phyloP scores from a whole-genome alignment of 2,888 invertebrate species.

The Stenotaenia linearis region DNA sequence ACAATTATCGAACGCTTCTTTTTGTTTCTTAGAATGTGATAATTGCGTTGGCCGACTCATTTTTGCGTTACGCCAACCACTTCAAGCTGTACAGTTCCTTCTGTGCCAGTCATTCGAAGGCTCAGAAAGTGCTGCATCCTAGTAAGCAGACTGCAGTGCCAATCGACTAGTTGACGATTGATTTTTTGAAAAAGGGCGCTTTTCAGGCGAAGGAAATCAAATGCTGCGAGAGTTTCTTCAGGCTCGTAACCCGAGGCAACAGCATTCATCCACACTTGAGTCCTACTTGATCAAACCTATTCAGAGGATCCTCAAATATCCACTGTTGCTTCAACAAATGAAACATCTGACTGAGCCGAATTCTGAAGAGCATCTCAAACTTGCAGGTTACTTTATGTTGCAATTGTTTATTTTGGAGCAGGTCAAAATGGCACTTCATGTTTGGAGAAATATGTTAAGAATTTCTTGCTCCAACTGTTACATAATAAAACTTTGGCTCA shows the following conservation, averaged over 20 bases:
- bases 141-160: constrained; percentile 60
- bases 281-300: constrained; percentile 98
- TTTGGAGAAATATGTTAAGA: no score
- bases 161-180: neutral
- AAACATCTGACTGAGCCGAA: constrained; percentile 86
- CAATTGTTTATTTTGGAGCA: no score
- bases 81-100: constrained; percentile 98
- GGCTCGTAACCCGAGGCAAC: constrained; percentile 90
- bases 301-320: constrained; percentile 96
- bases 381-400: no score
- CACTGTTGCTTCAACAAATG: constrained; percentile 86
- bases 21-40: constrained; percentile 74
- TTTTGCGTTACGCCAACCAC: constrained; percentile 95
- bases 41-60: constrained; percentile 92
- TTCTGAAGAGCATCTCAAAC: constrained; percentile 89
- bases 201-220: constrained; percentile 87
- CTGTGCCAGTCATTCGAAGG: constrained; percentile 97
- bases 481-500: no score
- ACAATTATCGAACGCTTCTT: no score
- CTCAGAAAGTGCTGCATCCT: constrained; percentile 95
- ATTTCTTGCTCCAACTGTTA: no score
- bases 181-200: constrained; percentile 1
- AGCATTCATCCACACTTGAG: constrained; percentile 93
- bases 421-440: no score
- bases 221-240: constrained; percentile 91